These are phyloP conservation scores for Pristiophorus japonicus DNA, from an alignment of 2,113 vertebrate genomes.

Conservation along the genomic window DNA sequence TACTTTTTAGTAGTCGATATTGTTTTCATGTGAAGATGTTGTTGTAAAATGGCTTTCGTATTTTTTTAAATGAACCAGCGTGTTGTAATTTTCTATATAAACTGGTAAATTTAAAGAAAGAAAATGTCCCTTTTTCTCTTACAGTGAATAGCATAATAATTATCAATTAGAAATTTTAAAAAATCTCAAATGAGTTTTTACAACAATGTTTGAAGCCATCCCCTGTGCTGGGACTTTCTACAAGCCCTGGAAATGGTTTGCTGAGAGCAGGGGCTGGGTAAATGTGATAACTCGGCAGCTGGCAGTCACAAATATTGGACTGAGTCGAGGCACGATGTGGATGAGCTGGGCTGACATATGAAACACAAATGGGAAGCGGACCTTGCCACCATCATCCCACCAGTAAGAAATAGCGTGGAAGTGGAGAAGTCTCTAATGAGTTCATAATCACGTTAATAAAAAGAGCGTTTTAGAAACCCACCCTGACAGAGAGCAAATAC, in stretches of 20 bases:
- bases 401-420: not conserved
- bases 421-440: not conserved
- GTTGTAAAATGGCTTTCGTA: constrained; percentile 24
- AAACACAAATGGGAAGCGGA: not conserved
- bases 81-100: constrained; percentile 37
- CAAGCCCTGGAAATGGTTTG: too few relatives aligned
- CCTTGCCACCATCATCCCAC: not conserved
- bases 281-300: not conserved
- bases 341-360: not conserved
- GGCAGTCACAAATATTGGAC: not conserved
- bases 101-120: constrained; percentile 21
- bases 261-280: not conserved
- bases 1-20: not conserved
- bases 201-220: not conserved
- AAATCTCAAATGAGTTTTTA: not conserved
- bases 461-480: not conserved
- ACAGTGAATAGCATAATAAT: not conserved
- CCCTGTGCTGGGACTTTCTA: not conserved
- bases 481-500: not conserved
- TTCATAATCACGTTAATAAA: not conserved
- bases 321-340: not conserved
- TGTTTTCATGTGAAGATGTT: not conserved
- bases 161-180: not conserved
- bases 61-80: not conserved
- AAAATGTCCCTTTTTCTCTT: not conserved